Conservation (phyloP, 2,888 invertebrate species). For the Onthophagus sagittarius region DNA sequence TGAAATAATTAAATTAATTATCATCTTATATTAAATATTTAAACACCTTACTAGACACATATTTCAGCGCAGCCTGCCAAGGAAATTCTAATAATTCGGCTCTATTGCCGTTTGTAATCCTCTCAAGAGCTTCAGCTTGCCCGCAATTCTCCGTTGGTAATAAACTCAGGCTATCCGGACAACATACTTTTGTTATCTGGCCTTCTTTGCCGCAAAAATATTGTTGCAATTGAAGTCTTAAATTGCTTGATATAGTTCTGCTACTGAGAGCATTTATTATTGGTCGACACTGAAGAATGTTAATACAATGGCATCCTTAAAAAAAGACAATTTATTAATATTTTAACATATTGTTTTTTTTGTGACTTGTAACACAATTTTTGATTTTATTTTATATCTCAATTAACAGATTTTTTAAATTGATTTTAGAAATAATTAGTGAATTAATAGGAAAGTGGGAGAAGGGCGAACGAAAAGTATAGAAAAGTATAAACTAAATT, state of each 20-base stretch:
- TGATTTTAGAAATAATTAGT: too few relatives aligned
- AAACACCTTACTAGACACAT: conserved; percentile 37
- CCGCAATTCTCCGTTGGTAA: conserved; percentile 54
- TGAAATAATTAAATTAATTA: conserved; percentile 24
- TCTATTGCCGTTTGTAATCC: conserved; percentile 53
- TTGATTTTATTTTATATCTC: too few relatives aligned
- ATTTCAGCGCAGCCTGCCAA: conserved; percentile 73
- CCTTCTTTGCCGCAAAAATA: background rate
- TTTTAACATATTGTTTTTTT: too few relatives aligned
- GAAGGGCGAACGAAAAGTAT: too few relatives aligned
- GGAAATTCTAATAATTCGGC: conserved; percentile 65
- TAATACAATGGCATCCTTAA: conserved; percentile 27
- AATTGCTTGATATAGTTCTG: background rate
- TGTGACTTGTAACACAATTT: too few relatives aligned
- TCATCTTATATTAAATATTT: background rate
- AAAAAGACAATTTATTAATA: background rate
- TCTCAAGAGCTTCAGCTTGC: conserved; percentile 42
- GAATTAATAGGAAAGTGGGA: too few relatives aligned
- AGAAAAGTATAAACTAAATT: too few relatives aligned
- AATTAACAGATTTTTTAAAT: too few relatives aligned
- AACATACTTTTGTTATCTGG: conserved; percentile 49
- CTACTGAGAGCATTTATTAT: background rate
- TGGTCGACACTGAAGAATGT: background rate
- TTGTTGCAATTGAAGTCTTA: background rate
- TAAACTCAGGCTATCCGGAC: conserved; percentile 45